A percentile compares a stretch with the other conserved stretches of the same genome.
Conservation (phyloP, 2,888 invertebrate species). For the Tinea pellionella region DNA sequence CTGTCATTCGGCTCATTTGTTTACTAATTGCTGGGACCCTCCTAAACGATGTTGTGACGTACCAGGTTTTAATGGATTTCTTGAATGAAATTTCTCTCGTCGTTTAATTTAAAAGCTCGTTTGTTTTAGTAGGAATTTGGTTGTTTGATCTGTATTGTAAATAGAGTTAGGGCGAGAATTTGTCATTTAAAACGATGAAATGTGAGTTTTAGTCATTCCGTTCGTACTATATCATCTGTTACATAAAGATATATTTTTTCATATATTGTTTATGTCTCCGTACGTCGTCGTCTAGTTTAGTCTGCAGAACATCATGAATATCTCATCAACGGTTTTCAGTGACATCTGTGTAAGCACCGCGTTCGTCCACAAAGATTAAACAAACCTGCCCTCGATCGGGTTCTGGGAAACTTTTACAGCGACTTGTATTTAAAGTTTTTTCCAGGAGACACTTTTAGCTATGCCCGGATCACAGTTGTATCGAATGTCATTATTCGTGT, state of each 20-base stretch:
- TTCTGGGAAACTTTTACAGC: slow-evolving; percentile 57
- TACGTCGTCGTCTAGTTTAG: slow-evolving; percentile 4
- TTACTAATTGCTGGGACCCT: slow-evolving; percentile 47
- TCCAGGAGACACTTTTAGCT: slow-evolving; percentile 46
- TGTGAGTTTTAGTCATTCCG: neutral
- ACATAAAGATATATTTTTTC: neutral
- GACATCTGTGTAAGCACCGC: slow-evolving; percentile 46
- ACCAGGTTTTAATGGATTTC: slow-evolving; percentile 61
- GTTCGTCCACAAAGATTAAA: slow-evolving; percentile 38
- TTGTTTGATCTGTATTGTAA: slow-evolving; percentile 11
- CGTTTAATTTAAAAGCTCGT: slow-evolving; percentile 34
- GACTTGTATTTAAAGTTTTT: slow-evolving; percentile 38
- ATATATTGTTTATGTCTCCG: neutral
- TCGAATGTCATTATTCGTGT: slow-evolving; percentile 17
- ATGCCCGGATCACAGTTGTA: slow-evolving; percentile 20
- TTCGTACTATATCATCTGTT: neutral
- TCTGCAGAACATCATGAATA: slow-evolving; percentile 8
- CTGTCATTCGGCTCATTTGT: slow-evolving; percentile 64
- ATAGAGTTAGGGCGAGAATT: slow-evolving; percentile 2
- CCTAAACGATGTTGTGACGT: slow-evolving; percentile 28
- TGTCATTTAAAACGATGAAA: slow-evolving; percentile 7
- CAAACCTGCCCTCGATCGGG: slow-evolving; percentile 51
- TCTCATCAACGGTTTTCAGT: slow-evolving; percentile 23
- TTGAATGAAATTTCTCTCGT: slow-evolving; percentile 47
- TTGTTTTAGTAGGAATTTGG: slow-evolving; percentile 40